Evolutionary conservation across 2,113 vertebrate species (phyloP).

Genomic region (Diadophis punctatus): DNA sequence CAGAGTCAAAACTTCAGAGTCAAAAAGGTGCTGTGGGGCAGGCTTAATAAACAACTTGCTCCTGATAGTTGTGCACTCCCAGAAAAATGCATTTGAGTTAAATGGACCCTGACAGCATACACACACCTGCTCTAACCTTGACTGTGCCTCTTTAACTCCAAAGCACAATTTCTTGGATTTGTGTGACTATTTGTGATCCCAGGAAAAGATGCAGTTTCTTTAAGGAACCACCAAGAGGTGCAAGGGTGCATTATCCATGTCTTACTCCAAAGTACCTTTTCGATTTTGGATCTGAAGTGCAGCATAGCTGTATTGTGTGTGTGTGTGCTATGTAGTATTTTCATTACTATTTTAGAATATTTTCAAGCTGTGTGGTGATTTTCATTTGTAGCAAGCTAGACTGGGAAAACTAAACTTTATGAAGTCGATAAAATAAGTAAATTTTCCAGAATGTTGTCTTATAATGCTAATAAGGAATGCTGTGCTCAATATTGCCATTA

Average conservation of each 20-base stretch:
- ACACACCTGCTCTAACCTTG: not conserved
- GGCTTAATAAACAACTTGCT: not conserved
- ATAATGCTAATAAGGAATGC: not conserved
- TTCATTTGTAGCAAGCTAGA: not conserved
- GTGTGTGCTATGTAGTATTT: not conserved
- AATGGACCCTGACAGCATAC: not conserved
- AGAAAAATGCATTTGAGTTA: not conserved
- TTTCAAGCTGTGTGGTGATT: not conserved
- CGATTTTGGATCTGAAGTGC: not conserved
- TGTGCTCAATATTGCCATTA: slow-evolving; percentile 47
- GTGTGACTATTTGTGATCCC: not conserved
- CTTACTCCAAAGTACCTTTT: not conserved
- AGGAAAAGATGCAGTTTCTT: not conserved
- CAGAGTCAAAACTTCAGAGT: not conserved
- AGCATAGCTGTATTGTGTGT: not conserved
- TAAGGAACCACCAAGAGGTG: not conserved
- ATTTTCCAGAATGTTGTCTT: not conserved
- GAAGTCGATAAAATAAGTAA: not conserved
- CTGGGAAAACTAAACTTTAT: not conserved
- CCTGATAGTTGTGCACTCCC: not conserved
- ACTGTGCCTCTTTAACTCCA: not conserved
- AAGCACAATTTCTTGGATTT: not conserved
- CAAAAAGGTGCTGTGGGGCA: not conserved
- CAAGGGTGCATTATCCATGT: not conserved
- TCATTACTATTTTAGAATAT: not conserved